Conservation (phyloP, 1,140 invertebrate genomes). For the Hyles euphorbiae region DNA sequence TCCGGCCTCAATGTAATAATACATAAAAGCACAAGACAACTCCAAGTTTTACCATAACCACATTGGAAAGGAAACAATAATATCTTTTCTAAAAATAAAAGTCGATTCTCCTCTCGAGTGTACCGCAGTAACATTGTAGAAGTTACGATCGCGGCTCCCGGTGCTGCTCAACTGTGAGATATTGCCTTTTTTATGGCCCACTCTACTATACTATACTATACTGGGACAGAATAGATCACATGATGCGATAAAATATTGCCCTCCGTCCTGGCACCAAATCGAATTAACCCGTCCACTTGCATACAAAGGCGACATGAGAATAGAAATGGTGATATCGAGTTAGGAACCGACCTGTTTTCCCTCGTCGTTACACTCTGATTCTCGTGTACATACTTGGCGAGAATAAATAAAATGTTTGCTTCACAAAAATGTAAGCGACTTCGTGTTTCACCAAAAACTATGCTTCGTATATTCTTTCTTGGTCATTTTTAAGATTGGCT, state of each 20-base stretch:
- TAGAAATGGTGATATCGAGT: constrained; percentile 64
- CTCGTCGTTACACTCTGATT: constrained; percentile 43
- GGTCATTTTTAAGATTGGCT: no score
- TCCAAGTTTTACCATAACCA: constrained; percentile 1
- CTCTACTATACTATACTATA: constrained; percentile 69
- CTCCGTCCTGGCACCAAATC: constrained; percentile 60
- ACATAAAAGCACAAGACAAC: no score
- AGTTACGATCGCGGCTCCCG: constrained; percentile 65
- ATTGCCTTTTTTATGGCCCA: constrained; percentile 73
- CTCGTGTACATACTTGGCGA: constrained; percentile 21
- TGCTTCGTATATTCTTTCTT: neutral
- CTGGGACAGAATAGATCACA: constrained; percentile 73
- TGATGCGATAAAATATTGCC: constrained; percentile 73
- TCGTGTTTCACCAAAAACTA: neutral
- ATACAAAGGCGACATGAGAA: constrained; percentile 67
- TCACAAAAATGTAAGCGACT: constrained; percentile 3
- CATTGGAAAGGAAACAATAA: constrained; percentile 27
- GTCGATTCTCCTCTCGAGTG: constrained; percentile 40
- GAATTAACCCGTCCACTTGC: constrained; percentile 74
- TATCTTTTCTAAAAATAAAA: constrained; percentile 44
- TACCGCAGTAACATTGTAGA: constrained; percentile 65
- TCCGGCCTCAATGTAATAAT: no score
- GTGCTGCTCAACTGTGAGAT: constrained; percentile 70
- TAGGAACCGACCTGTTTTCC: constrained; percentile 49
- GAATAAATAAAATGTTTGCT: constrained; percentile 27